Evolutionary conservation across 2,888 invertebrate genomes (phyloP).

Genomic region (Nycteola revayana): DNA sequence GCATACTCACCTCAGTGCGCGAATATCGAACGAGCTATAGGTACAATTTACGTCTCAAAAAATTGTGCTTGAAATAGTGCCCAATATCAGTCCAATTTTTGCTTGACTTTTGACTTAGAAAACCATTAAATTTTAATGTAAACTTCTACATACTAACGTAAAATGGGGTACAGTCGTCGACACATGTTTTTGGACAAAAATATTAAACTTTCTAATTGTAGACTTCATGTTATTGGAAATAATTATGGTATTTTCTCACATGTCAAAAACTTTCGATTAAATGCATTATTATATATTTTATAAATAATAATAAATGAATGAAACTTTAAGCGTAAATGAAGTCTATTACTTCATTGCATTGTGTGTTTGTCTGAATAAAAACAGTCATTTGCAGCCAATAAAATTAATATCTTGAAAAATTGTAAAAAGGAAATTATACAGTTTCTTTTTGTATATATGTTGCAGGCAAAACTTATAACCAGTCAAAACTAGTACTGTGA

Average conservation of each 20-base stretch:
- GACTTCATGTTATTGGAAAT: conserved; percentile 8
- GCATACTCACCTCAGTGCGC: conserved; percentile 6
- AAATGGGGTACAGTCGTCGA: conserved; percentile 8
- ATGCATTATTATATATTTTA: conserved; percentile 4
- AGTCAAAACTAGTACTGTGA: conserved; percentile 10
- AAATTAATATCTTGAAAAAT: conserved; percentile 10
- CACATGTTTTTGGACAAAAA: conserved; percentile 8
- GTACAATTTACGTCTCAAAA: conserved; percentile 6
- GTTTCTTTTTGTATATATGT: conserved; percentile 8
- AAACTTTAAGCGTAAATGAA: conserved; percentile 8
- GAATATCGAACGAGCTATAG: conserved; percentile 6
- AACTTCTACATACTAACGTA: conserved; percentile 7
- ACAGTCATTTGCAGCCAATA: conserved; percentile 8
- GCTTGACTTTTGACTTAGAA: conserved; percentile 3
- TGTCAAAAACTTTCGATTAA: conserved; percentile 5
- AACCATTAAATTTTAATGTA: conserved; percentile 5
- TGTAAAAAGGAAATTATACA: conserved; percentile 9
- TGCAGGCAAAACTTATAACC: conserved; percentile 7
- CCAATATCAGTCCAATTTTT: conserved; percentile 6
- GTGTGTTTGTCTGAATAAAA: conserved; percentile 5
- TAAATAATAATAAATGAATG: conserved; percentile 3
- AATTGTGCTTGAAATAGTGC: conserved; percentile 6
- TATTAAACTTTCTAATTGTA: conserved; percentile 9
- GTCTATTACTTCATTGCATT: conserved; percentile 6
- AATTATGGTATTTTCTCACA: conserved; percentile 9